phyloP scores from a whole-genome alignment of 2,888 invertebrate species.

The Macrosiphum euphorbiae region DNA sequence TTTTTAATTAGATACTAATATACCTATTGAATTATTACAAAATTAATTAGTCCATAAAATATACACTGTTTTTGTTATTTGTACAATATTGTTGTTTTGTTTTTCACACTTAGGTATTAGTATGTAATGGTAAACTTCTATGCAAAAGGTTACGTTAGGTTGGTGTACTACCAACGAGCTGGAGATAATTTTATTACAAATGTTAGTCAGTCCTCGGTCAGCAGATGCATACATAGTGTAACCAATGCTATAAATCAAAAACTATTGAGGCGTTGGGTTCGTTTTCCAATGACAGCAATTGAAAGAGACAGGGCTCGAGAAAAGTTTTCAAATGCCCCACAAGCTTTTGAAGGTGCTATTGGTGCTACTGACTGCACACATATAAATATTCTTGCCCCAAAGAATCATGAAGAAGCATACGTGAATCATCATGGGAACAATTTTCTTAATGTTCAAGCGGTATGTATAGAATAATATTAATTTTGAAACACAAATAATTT shows the following conservation, averaged over 20 bases:
- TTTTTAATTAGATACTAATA: too few relatives aligned
- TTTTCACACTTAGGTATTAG: neutral
- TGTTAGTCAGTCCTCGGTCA: slow-evolving; percentile 27
- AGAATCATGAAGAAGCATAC: slow-evolving; percentile 20
- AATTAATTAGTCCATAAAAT: too few relatives aligned
- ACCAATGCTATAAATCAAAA: neutral
- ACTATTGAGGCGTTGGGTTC: neutral
- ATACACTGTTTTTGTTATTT: too few relatives aligned
- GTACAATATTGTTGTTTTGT: too few relatives aligned
- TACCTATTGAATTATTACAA: too few relatives aligned
- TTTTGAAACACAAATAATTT: neutral
- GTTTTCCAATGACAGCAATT: neutral
- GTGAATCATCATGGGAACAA: slow-evolving; percentile 21
- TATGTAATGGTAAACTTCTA: neutral
- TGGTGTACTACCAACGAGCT: slow-evolving; percentile 35
- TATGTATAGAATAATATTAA: neutral
- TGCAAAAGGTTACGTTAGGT: neutral
- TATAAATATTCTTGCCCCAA: slow-evolving; percentile 31
- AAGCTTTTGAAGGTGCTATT: slow-evolving; percentile 9
- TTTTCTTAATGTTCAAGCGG: slow-evolving; percentile 30
- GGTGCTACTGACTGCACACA: neutral
- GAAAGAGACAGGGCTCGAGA: neutral
- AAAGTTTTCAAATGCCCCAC: neutral
- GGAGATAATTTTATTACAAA: slow-evolving; percentile 37
- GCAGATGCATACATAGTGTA: slow-evolving; percentile 18